A percentile compares a stretch with the other conserved stretches of the same genome.
Conservation (phyloP, 2,888 invertebrate species). For the Polyommatus iphigenia region DNA sequence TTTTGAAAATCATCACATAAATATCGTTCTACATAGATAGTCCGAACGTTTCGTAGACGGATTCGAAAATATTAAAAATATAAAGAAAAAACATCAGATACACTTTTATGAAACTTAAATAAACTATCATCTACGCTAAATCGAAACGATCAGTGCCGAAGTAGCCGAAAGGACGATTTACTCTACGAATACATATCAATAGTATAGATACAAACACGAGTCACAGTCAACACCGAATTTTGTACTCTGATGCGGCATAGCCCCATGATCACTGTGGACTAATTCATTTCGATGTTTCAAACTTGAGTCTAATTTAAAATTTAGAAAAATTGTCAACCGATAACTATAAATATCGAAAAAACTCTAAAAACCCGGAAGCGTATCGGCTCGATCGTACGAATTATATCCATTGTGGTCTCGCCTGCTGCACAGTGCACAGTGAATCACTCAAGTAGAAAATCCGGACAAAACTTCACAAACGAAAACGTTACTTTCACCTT, state of each 20-base stretch:
- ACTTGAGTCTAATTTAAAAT: constrained; percentile 73
- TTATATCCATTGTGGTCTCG: constrained; percentile 77
- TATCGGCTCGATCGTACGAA: constrained; percentile 58
- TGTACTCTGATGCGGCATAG: constrained; percentile 77
- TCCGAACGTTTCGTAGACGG: constrained; percentile 78
- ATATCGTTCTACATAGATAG: constrained; percentile 66
- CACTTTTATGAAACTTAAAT: constrained; percentile 65
- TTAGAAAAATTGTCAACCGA: constrained; percentile 77
- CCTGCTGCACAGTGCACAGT: constrained; percentile 68
- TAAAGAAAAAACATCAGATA: constrained; percentile 67
- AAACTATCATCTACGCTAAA: constrained; percentile 70
- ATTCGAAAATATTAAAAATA: constrained; percentile 72
- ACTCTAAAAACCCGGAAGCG: constrained; percentile 53
- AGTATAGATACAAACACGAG: constrained; percentile 72
- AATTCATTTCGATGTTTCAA: constrained; percentile 76
- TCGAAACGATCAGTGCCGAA: constrained; percentile 64
- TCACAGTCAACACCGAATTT: constrained; percentile 78
- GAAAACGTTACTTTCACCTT: constrained; percentile 52
- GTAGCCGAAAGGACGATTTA: constrained; percentile 67
- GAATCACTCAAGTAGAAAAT: constrained; percentile 74
- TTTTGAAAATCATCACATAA: constrained; percentile 77
- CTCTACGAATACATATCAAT: constrained; percentile 64
- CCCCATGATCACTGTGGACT: constrained; percentile 77
- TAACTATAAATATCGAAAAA: constrained; percentile 59
- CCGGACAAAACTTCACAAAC: constrained; percentile 59